These are phyloP conservation scores for Dicranocentrus wangi DNA, from an alignment of 2,888 invertebrate species.

Conservation along the genomic window DNA sequence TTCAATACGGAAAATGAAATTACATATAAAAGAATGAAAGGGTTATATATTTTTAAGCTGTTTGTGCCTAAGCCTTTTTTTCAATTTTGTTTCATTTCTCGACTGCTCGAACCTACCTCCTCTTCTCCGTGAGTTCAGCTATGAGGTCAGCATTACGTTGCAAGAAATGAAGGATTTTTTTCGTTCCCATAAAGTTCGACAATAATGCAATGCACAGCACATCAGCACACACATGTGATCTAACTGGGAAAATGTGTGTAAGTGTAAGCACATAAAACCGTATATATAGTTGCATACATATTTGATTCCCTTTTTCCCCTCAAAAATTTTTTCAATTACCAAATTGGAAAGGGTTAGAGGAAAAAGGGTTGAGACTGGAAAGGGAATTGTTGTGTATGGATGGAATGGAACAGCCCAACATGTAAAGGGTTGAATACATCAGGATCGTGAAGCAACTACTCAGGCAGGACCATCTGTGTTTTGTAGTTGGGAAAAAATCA, in stretches of 20 bases:
- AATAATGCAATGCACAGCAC: too few relatives aligned
- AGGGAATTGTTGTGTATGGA: not conserved
- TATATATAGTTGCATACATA: conserved; percentile 9
- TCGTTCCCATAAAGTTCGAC: conserved; percentile 49
- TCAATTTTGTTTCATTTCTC: conserved; percentile 12
- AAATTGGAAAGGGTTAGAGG: conserved; percentile 57
- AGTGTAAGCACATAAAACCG: not conserved
- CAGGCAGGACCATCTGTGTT: conserved; percentile 47
- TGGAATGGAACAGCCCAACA: not conserved
- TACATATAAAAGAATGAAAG: conserved; percentile 39
- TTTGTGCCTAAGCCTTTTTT: conserved; percentile 6
- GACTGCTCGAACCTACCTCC: not conserved
- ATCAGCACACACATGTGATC: conserved; percentile 23
- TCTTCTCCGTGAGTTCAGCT: not conserved
- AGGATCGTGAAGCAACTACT: too few relatives aligned
- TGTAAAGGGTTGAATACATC: conserved; percentile 45
- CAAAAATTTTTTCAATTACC: conserved; percentile 52
- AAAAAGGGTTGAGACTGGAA: conserved; percentile 21
- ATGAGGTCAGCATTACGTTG: conserved; percentile 57
- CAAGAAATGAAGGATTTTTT: conserved; percentile 38
- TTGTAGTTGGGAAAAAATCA: conserved; percentile 32
- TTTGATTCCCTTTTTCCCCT: conserved; percentile 36
- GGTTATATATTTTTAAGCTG: conserved; percentile 34
- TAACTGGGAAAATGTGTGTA: not conserved
- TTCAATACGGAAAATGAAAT: not conserved